Base-by-base conservation (phyloP, 2,888 invertebrate species). In the Epinotia bilunana region DNA sequence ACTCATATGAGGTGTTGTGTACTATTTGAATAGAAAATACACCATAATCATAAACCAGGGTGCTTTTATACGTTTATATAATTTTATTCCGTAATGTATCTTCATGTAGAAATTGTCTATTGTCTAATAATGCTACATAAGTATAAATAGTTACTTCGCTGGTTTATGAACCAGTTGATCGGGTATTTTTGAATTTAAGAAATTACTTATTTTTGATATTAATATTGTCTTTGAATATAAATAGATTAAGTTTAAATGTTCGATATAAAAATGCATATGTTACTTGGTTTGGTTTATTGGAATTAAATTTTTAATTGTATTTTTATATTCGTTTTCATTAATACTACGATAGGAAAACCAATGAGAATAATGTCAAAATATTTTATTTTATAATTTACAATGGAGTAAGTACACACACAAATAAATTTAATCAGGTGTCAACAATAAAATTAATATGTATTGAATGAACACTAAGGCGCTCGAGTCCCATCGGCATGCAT, bases 1-100 rank as follows among this genome's bases (percentile, higher is more conserved):
- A 83, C 55, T 70, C 58, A 0, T 94, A 90, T 77, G 92, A 94
- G 86, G 86, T 91, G 16, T 70, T 94, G 69, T 92, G 91, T 79
- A 82, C 81, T n/a, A 84, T 85, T 60, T 90, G 83, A 79, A 69
- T 73, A n/a, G 83, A 79, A 69, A 73, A n/a, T 67, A 3, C 1
- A 16, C 39, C 43, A 58, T 23, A 23, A 23, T 28, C 13, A 16
- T 60, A 28, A 33, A 28, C 60, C 33, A 16, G 28, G 33, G 33
- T 16, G 7, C 9, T 11, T 60, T 60, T 28, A 7, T n/a, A 33
- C 3, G 18, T 62, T 18, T 18, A 43, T 57, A 11, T 57, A 13
- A 33, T 62, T 43, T 62, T 12, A 18, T 62, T 18, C 43, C 18
- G 12, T 18, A 18, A 20, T 49, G 16, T 49, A 49, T 49, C 46